Percentiles rank a stretch among this genome's conserved stretches.
These are phyloP conservation scores for Hydractinia symbiolongicarpus DNA, from an alignment of 30 jellyfish, hydroid and myxozoan genomes.

Conservation along the genomic window DNA sequence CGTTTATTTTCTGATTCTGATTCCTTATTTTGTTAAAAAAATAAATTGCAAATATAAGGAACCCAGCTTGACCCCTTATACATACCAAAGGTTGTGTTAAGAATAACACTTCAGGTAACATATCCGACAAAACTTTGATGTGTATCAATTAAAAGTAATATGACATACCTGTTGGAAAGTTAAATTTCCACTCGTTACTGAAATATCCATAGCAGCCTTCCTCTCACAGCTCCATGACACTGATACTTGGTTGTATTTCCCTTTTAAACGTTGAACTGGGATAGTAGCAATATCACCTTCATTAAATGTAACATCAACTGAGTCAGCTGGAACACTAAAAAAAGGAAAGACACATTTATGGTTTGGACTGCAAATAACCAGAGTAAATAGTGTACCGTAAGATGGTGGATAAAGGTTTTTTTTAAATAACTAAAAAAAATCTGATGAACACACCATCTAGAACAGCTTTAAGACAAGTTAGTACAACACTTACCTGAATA, in stretches of 20 bases:
- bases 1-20: too few relatives aligned
- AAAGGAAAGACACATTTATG: too few relatives aligned
- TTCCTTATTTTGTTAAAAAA: too few relatives aligned
- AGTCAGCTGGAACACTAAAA: constrained; percentile 40
- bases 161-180: constrained; percentile 50
- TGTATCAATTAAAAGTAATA: too few relatives aligned
- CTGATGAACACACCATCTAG: not conserved
- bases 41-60: too few relatives aligned
- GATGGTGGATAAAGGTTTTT: too few relatives aligned
- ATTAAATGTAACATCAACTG: constrained; percentile 23
- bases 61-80: too few relatives aligned
- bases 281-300: constrained; percentile 53
- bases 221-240: constrained; percentile 73
- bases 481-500: constrained; percentile 43
- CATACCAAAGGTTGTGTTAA: too few relatives aligned
- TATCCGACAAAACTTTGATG: constrained; percentile 49
- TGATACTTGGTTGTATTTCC: constrained; percentile 33
- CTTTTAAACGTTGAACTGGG: constrained; percentile 54
- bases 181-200: constrained; percentile 41
- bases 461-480: not conserved
- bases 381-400: too few relatives aligned
- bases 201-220: constrained; percentile 46
- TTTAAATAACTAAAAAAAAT: too few relatives aligned
- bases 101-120: constrained; percentile 43
- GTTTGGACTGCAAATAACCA: too few relatives aligned